Evolutionary conservation across 2,888 invertebrate genomes (phyloP), one percentile per base, ranked within the genome.

Genomic region (Agrenia bidenticulata): DNA sequence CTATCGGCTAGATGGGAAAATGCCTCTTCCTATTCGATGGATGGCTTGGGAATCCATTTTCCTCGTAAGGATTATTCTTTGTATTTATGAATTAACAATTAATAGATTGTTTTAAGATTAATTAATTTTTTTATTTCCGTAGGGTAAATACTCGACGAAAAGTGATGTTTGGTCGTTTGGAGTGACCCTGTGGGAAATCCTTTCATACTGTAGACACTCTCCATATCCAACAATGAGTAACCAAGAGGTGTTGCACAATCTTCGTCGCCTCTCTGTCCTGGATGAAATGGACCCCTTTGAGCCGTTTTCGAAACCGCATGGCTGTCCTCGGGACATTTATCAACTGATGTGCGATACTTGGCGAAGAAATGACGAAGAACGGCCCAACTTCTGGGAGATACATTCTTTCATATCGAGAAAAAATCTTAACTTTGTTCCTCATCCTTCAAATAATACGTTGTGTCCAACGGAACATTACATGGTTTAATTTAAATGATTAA

Each of bases 121-220:
- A 45, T 51, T 51, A 51, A 60, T 39, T 4, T 27, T 51, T 59
- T 59, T 19, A 17, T 41, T 51, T 57, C 64, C 61, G 11, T 81
- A 94, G 93, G 91, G 89, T 21, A 88, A 89, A 77, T 93, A 93
- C 80, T 90, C 93, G 61, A 91, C 91, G 66, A 90, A 91, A 80
- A 90, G 89, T 78, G 94, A 94, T 80, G 91, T 92, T 1, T 94
- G 94, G 93, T 87, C 92, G 15, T 94, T 92, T 80, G 94, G 88
- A 0, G 90, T 94, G 21, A 90, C 91, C 0, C 81, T 94, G 55
- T 90, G 92, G 87, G 94, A 94, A 81, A 87, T 94, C 65, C 84
- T 92, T 77, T 88, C 88, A 11, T 83, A 89, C 61, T 89, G 90
- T 74, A 83, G 89, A 55, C 85, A 88, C n/a, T 85, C 87, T 66